Evolutionary conservation across 92 coral and sea anemone species (phyloP), one percentile per base, ranked within the genome.

Genomic region (Porites lobata): DNA sequence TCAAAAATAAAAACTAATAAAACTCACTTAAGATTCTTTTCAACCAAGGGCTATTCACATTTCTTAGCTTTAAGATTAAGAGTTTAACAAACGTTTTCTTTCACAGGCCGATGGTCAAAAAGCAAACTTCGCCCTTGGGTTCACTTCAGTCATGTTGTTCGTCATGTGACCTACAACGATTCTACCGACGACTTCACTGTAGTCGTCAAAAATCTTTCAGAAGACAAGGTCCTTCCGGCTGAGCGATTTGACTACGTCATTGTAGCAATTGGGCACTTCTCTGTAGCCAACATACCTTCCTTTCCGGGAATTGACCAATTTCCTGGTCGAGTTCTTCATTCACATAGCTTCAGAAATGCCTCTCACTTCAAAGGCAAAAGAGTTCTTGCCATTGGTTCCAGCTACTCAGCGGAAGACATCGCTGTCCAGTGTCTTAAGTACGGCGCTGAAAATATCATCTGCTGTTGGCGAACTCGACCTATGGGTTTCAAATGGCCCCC

Each of bases 401-500:
- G 88, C 21, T 79, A 79, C 38, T 92, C 95, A 0, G 95, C 95
- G 8, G 92, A 92, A 75, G 95, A 92, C 71, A 78, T 92, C 29
- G 94, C 90, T 10, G 21, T 88, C 9, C 94, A 88, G 47, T 76
- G 32, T 54, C 54, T 89, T 62, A 92, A 92, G 63, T 92, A 84
- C 80, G 92, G 95, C 38, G 90, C 90, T 17, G 65, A 79, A 54
- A 89, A 61, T 64, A 69, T 92, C 53, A 18, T 89, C n/a, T 54
- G 80, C 61, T 65, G 68, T 9, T 92, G 80, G 78, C 74, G 87
- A 57, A 92, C 92, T 18, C 85, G 53, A 57, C 93, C 93, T 4
- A 89, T 92, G 95, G 92, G 87, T 6, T 54, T 54, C 59, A 54
- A 54, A 18, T 90, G 84, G 84, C 93, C 93, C 10, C 63, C 93